Conservation (phyloP, 2,113 vertebrate genomes). For the Corythoichthys haematopterus region DNA sequence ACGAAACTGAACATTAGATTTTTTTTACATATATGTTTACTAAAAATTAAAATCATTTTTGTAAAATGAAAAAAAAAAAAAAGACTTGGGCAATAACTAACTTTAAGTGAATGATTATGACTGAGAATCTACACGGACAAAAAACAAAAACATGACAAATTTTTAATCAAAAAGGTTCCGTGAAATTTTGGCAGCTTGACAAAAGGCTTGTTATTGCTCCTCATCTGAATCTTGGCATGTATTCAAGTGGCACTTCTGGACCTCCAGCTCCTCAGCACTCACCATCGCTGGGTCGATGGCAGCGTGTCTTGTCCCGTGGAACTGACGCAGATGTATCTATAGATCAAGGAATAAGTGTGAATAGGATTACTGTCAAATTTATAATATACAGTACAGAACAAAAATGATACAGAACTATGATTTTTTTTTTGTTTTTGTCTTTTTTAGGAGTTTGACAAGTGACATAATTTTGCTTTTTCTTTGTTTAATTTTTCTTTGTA, state of each 20-base stretch:
- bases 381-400: too few relatives aligned
- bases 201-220: slow-evolving; percentile 57
- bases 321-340: slow-evolving; percentile 95
- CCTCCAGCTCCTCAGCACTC: slow-evolving; percentile 86
- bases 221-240: slow-evolving; percentile 64
- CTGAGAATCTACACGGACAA: slow-evolving; percentile 5
- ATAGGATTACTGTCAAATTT: background rate
- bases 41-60: too few relatives aligned
- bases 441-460: too few relatives aligned
- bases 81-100: too few relatives aligned
- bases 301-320: slow-evolving; percentile 88
- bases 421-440: too few relatives aligned
- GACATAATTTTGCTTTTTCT: too few relatives aligned
- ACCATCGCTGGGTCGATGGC: slow-evolving; percentile 92
- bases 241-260: slow-evolving; percentile 76
- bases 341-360: background rate
- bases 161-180: background rate
- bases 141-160: slow-evolving; percentile 36
- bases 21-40: too few relatives aligned
- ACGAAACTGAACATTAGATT: too few relatives aligned
- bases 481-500: too few relatives aligned
- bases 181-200: background rate
- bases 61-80: too few relatives aligned
- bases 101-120: too few relatives aligned
- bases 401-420: too few relatives aligned